These are phyloP conservation scores for Seriola quinqueradiata DNA, from an alignment of 2,113 vertebrate genomes.

Conservation along the genomic window DNA sequence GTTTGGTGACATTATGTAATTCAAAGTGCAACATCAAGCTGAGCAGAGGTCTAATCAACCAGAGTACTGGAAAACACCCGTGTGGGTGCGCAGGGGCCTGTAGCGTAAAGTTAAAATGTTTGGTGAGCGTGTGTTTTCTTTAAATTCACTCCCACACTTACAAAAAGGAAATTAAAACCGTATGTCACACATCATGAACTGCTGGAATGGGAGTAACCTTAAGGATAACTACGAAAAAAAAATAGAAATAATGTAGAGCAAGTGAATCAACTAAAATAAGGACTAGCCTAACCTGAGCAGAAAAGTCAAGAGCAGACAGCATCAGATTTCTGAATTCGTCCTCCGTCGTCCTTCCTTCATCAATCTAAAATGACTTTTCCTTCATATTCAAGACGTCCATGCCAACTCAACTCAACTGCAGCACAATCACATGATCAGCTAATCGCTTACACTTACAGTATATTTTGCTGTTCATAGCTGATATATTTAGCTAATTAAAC, in stretches of 20 bases:
- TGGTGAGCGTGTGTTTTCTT: background rate
- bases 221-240: rapidly evolving
- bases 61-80: slow-evolving; percentile 2
- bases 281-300: background rate
- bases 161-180: background rate
- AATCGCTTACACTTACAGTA: background rate
- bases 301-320: background rate
- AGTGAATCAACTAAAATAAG: too few relatives aligned
- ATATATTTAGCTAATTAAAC: background rate
- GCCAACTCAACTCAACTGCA: background rate
- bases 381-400: background rate
- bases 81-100: background rate
- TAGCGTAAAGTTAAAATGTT: background rate
- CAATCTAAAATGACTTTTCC: background rate
- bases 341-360: background rate
- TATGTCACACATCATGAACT: background rate
- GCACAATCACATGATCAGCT: background rate
- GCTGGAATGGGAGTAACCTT: rapidly evolving
- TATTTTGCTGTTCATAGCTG: background rate
- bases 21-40: background rate
- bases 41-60: background rate
- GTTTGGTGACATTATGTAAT: background rate
- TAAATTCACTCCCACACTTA: background rate
- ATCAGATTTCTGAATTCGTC: background rate
- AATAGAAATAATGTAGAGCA: background rate